A percentile compares a stretch with the other conserved stretches of the same genome.
These are phyloP conservation scores for Aphelenchoides besseyi DNA, from an alignment of 1,140 invertebrate genomes.

Conservation along the genomic window DNA sequence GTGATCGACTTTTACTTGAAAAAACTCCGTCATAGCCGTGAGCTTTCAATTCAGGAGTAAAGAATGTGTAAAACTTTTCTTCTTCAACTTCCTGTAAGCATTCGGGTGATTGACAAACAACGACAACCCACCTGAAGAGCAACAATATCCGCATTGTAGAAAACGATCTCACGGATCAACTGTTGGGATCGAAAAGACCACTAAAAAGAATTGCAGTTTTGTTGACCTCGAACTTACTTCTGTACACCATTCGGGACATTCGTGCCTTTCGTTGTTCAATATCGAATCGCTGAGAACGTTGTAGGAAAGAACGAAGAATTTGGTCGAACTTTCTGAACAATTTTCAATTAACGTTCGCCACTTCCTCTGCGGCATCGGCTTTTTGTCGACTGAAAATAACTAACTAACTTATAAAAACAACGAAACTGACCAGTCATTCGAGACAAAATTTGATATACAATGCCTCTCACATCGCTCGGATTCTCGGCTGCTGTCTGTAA, in stretches of 20 bases:
- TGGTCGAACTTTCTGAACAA: constrained; percentile 67
- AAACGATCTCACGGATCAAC: constrained; percentile 92
- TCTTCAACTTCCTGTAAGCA: constrained; percentile 97
- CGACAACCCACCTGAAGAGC: constrained; percentile 74
- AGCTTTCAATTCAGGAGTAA: constrained; percentile 84
- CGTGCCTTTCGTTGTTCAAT: constrained; percentile 87
- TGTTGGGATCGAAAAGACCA: constrained; percentile 97
- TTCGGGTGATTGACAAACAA: too few species aligned
- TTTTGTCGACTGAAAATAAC: not conserved
- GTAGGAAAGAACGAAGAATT: constrained; percentile 95
- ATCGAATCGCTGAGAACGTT: constrained; percentile 99
- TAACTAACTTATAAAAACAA: too few species aligned
- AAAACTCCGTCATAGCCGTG: constrained; percentile 89
- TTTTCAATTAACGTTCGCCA: not conserved
- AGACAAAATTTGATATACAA: constrained; percentile 84
- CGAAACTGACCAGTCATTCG: constrained; percentile 49
- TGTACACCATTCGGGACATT: constrained; percentile 93
- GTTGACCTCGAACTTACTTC: too few species aligned
- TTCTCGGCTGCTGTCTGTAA: constrained; percentile 84
- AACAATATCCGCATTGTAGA: constrained; percentile 95
- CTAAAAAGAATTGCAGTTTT: too few species aligned
- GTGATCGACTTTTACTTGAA: constrained; percentile 94
- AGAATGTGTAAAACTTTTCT: constrained; percentile 95
- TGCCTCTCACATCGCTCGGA: constrained; percentile 84
- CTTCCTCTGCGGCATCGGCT: not conserved